Conservation (phyloP, 2,888 invertebrate genomes). For the Scaptomyza cyrtandrae region DNA sequence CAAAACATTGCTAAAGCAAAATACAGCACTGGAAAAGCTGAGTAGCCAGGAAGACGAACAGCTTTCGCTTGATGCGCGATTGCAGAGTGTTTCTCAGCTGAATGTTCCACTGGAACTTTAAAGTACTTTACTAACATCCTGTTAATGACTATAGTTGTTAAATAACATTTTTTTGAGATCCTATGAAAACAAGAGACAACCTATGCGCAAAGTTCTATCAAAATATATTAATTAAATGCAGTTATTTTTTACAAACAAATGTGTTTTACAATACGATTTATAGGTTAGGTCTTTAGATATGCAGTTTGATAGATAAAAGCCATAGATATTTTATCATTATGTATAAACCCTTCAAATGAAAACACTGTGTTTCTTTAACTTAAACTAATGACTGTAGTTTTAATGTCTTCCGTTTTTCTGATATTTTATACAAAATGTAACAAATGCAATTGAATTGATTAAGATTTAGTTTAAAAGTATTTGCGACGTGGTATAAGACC, state of each 20-base stretch:
- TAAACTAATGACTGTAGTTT: slow-evolving; percentile 71
- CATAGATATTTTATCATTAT: no score
- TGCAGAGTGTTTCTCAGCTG: slow-evolving; percentile 63
- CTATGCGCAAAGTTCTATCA: slow-evolving; percentile 26
- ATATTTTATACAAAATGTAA: slow-evolving; percentile 40
- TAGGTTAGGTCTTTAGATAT: no score
- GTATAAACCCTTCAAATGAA: neutral
- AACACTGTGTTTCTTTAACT: slow-evolving; percentile 32
- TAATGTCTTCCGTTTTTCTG: slow-evolving; percentile 40
- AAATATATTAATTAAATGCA: slow-evolving; percentile 33
- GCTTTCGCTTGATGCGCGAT: slow-evolving; percentile 56
- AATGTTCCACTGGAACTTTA: slow-evolving; percentile 71
- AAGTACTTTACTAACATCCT: slow-evolving; percentile 9
- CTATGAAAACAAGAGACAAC: slow-evolving; percentile 20
- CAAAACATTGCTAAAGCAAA: slow-evolving; percentile 65
- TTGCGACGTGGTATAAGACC: slow-evolving; percentile 86
- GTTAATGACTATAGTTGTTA: slow-evolving; percentile 53
- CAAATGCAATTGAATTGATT: slow-evolving; percentile 25
- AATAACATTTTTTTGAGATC: slow-evolving; percentile 34
- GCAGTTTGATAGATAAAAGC: no score
- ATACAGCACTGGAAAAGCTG: slow-evolving; percentile 36
- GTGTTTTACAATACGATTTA: neutral
- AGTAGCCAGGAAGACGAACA: slow-evolving; percentile 20
- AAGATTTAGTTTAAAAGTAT: slow-evolving; percentile 45
- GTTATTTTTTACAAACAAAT: slow-evolving; percentile 48